Base-by-base conservation (phyloP, 2,113 vertebrate genomes). In the Lophius piscatorius region DNA sequence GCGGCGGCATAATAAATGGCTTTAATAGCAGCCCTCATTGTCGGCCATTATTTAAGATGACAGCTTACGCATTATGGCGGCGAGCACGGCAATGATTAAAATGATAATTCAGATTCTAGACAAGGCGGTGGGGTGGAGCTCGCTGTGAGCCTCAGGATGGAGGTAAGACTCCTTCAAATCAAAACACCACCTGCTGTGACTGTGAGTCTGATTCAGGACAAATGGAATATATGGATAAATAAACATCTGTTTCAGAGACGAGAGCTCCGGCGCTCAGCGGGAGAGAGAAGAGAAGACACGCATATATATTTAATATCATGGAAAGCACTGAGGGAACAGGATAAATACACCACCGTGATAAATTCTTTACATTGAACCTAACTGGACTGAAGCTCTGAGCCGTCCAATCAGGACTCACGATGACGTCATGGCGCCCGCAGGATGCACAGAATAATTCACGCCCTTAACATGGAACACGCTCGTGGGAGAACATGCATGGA, bases 21-120 rank as follows among this genome's bases (percentile, higher is more conserved):
- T 59, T 39, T 35, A 47, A 59, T 47, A 42, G 50, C 17, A 11
- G 22, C 41, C 17, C 34, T 18, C 16, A 16, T 22, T 23, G 61
- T 31, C 14, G 40, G 47, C 34, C 69, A 52, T 65, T 58, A 58
- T 45, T 64, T 58, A 6, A 13, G 17, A 18, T 18, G 52, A 63
- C 45, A 58, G 51, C 50, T 4, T 35, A 41, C 12, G 34, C 23
- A 10, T 41, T 20, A 23, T 40, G 3, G 18, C 36, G 23, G 42
- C 14, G 16, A 38, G 16, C 4, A 6, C 9, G 6, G 45, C 21
- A 0, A 20, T 34, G 61, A 73, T 73, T 60, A 60, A 41, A 60
- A 54, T 36, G 22, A 54, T 65, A 22, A 65, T 35, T 54, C 61
- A 59, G 58, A 22, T 10, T 40, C 1, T 28, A n/a, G 20, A 39